phyloP scores from a whole-genome alignment of 2,888 invertebrate species.

The Dendrolimus houi region DNA sequence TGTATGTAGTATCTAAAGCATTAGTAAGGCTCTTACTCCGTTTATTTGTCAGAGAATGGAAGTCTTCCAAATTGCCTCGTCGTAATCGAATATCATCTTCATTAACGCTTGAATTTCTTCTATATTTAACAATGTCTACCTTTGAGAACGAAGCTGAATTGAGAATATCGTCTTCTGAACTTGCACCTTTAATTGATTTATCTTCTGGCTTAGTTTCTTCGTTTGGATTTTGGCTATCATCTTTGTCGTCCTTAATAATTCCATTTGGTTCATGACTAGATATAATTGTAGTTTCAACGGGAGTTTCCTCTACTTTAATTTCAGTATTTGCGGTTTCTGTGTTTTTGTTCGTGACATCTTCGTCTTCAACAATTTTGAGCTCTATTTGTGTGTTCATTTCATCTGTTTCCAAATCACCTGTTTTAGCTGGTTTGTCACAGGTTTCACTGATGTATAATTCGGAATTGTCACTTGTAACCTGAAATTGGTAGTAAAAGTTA shows the following conservation, averaged over 20 bases:
- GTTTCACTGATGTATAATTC: slow-evolving; percentile 40
- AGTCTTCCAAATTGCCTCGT: slow-evolving; percentile 63
- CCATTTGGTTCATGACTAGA: slow-evolving; percentile 5
- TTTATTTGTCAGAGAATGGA: slow-evolving; percentile 49
- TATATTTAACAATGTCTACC: slow-evolving; percentile 56
- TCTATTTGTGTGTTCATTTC: slow-evolving; percentile 56
- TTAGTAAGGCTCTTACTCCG: slow-evolving; percentile 64
- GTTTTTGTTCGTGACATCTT: slow-evolving; percentile 32
- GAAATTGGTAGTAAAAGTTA: slow-evolving; percentile 15
- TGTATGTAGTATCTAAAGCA: slow-evolving; percentile 39
- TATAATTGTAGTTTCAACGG: slow-evolving; percentile 7
- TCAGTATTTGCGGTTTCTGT: slow-evolving; percentile 8
- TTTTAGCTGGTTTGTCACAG: slow-evolving; percentile 25
- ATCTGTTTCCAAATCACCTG: slow-evolving; percentile 44
- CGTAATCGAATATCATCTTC: slow-evolving; percentile 61
- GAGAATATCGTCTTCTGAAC: slow-evolving; percentile 46
- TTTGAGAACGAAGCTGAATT: slow-evolving; percentile 50
- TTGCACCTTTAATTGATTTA: slow-evolving; percentile 20
- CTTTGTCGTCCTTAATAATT: slow-evolving; percentile 4
- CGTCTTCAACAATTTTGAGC: slow-evolving; percentile 68
- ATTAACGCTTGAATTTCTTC: slow-evolving; percentile 65
- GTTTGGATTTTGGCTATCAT: slow-evolving; percentile 4
- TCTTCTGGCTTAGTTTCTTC: slow-evolving; percentile 1
- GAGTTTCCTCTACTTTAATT: slow-evolving; percentile 8
- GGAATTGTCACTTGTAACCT: slow-evolving; percentile 41